phyloP scores from a whole-genome alignment of 2,797 vertebrate species.

The Gymnoscopelus braueri region DNA sequence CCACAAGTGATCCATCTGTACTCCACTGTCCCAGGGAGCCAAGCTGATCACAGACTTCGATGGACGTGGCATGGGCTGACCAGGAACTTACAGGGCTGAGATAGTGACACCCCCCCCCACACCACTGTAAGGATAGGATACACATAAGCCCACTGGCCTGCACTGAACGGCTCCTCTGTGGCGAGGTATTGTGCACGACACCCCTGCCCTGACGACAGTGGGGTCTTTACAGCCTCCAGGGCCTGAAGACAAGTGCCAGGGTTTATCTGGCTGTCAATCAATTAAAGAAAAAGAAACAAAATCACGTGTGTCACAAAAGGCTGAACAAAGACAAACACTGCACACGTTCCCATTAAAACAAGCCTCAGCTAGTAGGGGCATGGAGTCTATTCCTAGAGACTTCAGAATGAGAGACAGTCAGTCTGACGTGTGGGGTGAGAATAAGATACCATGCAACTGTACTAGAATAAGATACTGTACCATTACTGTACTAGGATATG shows the following conservation, averaged over 20 bases:
- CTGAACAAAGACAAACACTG: conserved; percentile 63
- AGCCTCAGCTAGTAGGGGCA: conserved; percentile 51
- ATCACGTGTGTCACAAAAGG: conserved; percentile 51
- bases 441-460: too few relatives aligned
- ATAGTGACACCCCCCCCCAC: too few relatives aligned
- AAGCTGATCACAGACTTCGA: too few relatives aligned
- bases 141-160: conserved; percentile 53
- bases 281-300: conserved; percentile 65
- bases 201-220: conserved; percentile 21
- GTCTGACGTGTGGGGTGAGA: too few relatives aligned
- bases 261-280: conserved; percentile 59
- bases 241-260: conserved; percentile 30
- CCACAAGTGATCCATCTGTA: too few relatives aligned
- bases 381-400: conserved; percentile 18
- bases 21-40: too few relatives aligned
- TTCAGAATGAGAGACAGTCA: neutral
- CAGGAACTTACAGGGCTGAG: too few relatives aligned
- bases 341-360: conserved; percentile 59
- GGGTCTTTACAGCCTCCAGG: conserved; percentile 48
- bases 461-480: too few relatives aligned
- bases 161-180: conserved; percentile 63
- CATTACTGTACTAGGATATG: too few relatives aligned
- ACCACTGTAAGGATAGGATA: conserved; percentile 40
- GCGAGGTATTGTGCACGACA: conserved; percentile 31
- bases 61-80: too few relatives aligned